Conservation (phyloP, 2,797 vertebrate species). For the Spinibarbus caldwelli region DNA sequence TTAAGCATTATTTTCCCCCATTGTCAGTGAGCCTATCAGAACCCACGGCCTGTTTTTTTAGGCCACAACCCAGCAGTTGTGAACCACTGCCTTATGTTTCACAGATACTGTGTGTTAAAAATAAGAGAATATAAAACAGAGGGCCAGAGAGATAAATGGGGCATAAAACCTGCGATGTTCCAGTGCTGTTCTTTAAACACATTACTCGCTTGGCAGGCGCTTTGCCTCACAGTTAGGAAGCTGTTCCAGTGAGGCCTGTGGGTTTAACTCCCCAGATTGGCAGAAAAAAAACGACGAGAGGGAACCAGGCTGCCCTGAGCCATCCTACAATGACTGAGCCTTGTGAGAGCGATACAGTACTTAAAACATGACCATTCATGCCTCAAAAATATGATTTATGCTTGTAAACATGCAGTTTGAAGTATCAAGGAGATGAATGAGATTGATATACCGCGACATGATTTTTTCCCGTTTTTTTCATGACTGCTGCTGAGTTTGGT, state of each 20-base stretch:
- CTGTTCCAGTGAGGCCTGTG: slow-evolving; percentile 31
- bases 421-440: background rate
- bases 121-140: slow-evolving; percentile 31
- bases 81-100: slow-evolving; percentile 15
- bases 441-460: background rate
- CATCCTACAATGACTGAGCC: background rate
- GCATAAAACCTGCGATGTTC: slow-evolving; percentile 38
- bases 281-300: background rate
- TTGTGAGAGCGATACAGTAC: background rate
- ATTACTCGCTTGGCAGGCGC: slow-evolving; percentile 37
- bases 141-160: slow-evolving; percentile 35
- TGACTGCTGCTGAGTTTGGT: background rate
- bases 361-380: slow-evolving; percentile 7
- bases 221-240: slow-evolving; percentile 28
- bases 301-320: slow-evolving; percentile 2
- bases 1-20: background rate
- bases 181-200: slow-evolving; percentile 42
- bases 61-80: background rate
- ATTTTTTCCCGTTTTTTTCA: background rate
- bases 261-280: slow-evolving; percentile 35
- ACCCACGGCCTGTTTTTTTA: background rate
- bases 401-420: background rate
- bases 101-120: slow-evolving; percentile 26
- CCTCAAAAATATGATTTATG: background rate
- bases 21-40: background rate